Evolutionary conservation across 2,797 vertebrate genomes (phyloP), one percentile per base, ranked within the genome.

Genomic region (Mico argentatus): DNA sequence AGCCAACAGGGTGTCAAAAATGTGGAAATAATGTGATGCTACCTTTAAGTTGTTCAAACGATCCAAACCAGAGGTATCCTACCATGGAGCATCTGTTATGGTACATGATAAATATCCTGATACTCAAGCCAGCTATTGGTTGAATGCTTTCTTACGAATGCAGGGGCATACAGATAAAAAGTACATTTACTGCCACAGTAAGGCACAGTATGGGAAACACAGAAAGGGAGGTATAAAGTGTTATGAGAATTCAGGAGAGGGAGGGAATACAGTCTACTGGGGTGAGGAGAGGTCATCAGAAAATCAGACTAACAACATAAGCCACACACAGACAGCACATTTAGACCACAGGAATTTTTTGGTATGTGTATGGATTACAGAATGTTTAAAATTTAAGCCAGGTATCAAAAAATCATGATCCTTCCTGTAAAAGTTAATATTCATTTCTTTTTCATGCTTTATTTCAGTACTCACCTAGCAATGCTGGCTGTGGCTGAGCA

Each of bases 21-120:
- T 1, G 6, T 55, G 46, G 39, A 79, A 70, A 80, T 52, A 72
- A 77, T 26, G 20, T 95, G 22, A 39, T 57, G n/a, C 17, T 19
- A 20, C 14, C 26, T 84, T 95, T 87, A 91, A 86, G 11, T 82
- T 82, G 20, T 90, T 79, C n/a, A 88, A 85, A 96, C 88, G 82
- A 76, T 8, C 24, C 15, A 83, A 41, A 73, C 9, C 52, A 5
- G n/a, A 90, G 3, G 14, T 57, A 19, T 59, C 8, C 7, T 80
- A 30, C 4, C 17, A 30, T 39, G 55, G 59, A 50, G 27, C 26
- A 30, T 26, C 13, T 44, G 17, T 76, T 82, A 48, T 27, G n/a
- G 64, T 75, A 8, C 22, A 30, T 41, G 50, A 41, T 36, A 83
- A 91, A 70, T 76, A 86, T 73, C 5, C 36, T 57, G 3, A 73